phyloP scores from a whole-genome alignment of 2,113 vertebrate species.

The Megalops atlanticus region DNA sequence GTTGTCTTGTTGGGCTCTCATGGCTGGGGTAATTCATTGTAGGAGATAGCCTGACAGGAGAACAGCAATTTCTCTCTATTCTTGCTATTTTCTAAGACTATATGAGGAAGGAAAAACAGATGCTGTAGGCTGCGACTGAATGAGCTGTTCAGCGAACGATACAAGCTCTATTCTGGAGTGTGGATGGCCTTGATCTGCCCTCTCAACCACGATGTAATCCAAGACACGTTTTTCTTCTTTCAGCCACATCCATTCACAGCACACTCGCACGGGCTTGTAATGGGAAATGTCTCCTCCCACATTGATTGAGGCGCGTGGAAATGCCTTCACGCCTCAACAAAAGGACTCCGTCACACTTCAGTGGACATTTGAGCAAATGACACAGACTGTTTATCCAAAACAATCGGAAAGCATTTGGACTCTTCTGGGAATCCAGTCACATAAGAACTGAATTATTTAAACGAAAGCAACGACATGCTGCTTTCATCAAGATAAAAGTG shows the following conservation, averaged over 20 bases:
- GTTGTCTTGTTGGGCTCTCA: slow-evolving; percentile 1
- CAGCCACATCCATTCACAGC: too few relatives aligned
- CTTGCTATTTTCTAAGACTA: too few relatives aligned
- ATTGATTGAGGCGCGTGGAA: too few relatives aligned
- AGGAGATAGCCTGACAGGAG: background rate
- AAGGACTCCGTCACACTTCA: too few relatives aligned
- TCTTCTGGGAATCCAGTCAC: background rate
- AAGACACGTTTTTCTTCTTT: too few relatives aligned
- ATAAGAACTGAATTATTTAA: slow-evolving; percentile 4
- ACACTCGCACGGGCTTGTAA: background rate
- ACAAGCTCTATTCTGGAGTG: too few relatives aligned
- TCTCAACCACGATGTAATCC: background rate
- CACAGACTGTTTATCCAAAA: background rate
- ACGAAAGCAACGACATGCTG: slow-evolving; percentile 19
- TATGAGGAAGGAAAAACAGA: too few relatives aligned
- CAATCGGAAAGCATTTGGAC: background rate
- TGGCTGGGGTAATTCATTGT: background rate
- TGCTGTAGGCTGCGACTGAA: too few relatives aligned
- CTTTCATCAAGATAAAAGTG: slow-evolving; percentile 1
- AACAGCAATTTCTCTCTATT: too few relatives aligned
- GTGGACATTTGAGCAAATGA: background rate
- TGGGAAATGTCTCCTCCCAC: background rate
- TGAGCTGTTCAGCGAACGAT: too few relatives aligned
- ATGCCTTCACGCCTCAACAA: too few relatives aligned
- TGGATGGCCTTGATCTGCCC: background rate